Conservation (phyloP, 1,140 invertebrate species). For the Bombus cullumanus region DNA sequence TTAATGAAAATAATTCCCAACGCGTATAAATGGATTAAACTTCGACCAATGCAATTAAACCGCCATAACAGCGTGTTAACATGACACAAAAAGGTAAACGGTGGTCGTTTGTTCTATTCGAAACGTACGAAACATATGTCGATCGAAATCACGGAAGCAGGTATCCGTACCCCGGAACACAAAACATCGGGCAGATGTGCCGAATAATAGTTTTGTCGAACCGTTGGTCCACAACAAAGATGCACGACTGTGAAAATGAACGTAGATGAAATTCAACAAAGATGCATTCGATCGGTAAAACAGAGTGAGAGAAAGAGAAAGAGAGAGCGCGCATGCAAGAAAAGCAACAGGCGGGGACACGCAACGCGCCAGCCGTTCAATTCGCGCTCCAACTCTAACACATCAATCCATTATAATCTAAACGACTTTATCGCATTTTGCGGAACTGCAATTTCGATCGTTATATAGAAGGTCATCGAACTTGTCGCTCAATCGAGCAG, state of each 20-base stretch:
- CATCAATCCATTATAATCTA: not conserved
- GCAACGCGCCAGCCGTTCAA: not conserved
- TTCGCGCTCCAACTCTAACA: not conserved
- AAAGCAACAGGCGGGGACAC: slow-evolving; percentile 43
- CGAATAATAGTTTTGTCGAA: not conserved
- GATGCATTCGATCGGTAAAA: slow-evolving; percentile 21
- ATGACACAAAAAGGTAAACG: not conserved
- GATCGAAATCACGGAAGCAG: not conserved
- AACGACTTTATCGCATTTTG: slow-evolving; percentile 21
- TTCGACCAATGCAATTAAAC: not conserved
- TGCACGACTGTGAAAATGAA: not conserved
- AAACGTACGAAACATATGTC: slow-evolving; percentile 8
- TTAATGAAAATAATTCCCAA: too few species aligned
- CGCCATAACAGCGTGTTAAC: not conserved
- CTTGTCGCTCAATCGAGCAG: slow-evolving; percentile 29
- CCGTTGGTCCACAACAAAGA: not conserved
- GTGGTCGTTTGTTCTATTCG: not conserved
- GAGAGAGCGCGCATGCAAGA: not conserved
- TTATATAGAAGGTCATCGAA: slow-evolving; percentile 32
- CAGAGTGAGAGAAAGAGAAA: not conserved
- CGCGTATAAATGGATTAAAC: not conserved
- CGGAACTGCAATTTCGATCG: slow-evolving; percentile 14
- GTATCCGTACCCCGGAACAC: not conserved
- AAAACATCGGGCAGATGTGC: slow-evolving; percentile 8
- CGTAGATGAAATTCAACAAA: not conserved